Percentiles rank a stretch among this genome's conserved stretches.
These are phyloP conservation scores for Terrapene triunguis DNA, from an alignment of 2,113 vertebrate species.

Conservation along the genomic window DNA sequence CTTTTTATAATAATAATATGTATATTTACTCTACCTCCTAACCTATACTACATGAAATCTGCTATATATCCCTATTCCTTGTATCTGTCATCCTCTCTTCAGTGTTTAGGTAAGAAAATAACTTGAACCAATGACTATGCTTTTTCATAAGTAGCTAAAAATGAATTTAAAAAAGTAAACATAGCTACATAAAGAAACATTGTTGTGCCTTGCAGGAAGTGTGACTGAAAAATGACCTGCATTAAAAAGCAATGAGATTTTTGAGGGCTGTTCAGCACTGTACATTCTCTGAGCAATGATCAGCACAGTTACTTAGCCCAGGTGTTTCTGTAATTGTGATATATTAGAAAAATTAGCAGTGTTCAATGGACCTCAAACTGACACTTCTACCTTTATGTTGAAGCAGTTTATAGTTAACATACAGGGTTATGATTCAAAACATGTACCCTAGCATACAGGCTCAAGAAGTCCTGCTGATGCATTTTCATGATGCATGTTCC, in stretches of 20 bases:
- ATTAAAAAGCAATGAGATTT: slow-evolving; percentile 20
- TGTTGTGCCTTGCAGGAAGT: neutral
- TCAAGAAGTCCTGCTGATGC: neutral
- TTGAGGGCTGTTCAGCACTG: neutral
- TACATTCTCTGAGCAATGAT: slow-evolving; percentile 23
- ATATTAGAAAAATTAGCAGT: slow-evolving; percentile 46
- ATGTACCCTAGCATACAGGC: neutral
- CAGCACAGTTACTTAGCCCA: slow-evolving; percentile 58
- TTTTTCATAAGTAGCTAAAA: neutral
- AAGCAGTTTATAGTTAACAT: neutral
- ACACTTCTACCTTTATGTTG: neutral
- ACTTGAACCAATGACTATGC: neutral
- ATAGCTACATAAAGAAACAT: neutral
- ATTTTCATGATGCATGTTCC: neutral
- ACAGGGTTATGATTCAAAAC: neutral
- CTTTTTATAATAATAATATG: neutral
- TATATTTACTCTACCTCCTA: neutral
- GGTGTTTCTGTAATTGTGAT: slow-evolving; percentile 59
- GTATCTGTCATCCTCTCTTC: neutral
- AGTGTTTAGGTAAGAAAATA: neutral
- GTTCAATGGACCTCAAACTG: slow-evolving; percentile 11
- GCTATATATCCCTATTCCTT: neutral
- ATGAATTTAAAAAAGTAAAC: neutral
- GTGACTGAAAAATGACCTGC: neutral
- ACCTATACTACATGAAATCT: neutral